Evolutionary conservation across 2,797 vertebrate species (phyloP).

Genomic region (Rachycentron canadum): DNA sequence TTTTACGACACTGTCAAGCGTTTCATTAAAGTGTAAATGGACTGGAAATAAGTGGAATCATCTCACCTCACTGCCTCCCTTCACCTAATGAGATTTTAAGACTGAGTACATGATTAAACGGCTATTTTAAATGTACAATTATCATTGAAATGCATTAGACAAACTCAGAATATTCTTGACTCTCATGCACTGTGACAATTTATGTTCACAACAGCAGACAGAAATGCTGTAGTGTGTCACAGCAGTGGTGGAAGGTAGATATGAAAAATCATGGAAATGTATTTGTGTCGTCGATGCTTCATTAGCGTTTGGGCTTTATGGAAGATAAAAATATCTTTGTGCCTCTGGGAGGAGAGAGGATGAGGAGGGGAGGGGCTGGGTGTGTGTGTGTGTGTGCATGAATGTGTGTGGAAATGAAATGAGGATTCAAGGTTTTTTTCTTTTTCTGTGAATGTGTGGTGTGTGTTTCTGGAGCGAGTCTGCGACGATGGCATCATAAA

Average conservation of each 20-base stretch:
- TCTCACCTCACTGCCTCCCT: constrained; percentile 24
- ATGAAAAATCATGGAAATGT: constrained; percentile 60
- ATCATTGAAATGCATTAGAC: constrained; percentile 1
- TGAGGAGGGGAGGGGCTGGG: constrained; percentile 48
- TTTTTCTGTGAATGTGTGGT: background rate
- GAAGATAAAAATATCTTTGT: constrained; percentile 82
- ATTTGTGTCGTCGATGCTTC: constrained; percentile 75
- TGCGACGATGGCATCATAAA: background rate
- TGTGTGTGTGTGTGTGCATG: constrained; percentile 12
- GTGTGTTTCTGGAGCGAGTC: background rate
- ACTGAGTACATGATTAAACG: constrained; percentile 8
- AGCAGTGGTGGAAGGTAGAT: constrained; percentile 24
- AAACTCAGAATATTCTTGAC: background rate
- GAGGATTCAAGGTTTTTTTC: constrained; percentile 13
- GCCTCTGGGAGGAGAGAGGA: constrained; percentile 75
- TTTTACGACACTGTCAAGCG: constrained; percentile 17
- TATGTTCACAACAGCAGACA: constrained; percentile 23
- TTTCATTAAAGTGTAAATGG: constrained; percentile 29
- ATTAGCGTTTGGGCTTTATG: constrained; percentile 77
- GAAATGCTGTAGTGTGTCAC: constrained; percentile 16
- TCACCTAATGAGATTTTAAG: constrained; percentile 23
- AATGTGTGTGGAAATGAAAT: constrained; percentile 28
- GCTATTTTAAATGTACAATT: constrained; percentile 2
- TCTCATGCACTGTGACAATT: constrained; percentile 22
- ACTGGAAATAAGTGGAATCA: constrained; percentile 40